Evolutionary conservation across 2,888 invertebrate species (phyloP), one percentile per base, ranked within the genome.

Genomic region (Drosophila borealis): DNA sequence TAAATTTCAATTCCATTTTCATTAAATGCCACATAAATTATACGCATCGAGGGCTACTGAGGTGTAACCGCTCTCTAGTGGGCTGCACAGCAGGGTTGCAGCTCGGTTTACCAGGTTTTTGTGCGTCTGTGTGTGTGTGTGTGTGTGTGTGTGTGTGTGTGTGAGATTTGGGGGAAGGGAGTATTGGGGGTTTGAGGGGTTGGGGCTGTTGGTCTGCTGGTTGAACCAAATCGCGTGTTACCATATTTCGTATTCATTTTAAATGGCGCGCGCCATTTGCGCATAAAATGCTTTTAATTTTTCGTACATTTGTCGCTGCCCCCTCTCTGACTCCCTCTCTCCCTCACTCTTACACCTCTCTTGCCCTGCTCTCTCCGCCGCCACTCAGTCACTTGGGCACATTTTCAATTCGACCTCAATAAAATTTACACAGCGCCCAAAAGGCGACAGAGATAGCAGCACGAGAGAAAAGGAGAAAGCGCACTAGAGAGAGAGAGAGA

Each of bases 11-110:
- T 87, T 87, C 83, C 85, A 78, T 79, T 87, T 89, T 89, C 89
- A 87, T 89, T 87, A 89, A 87, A 87, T 87, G 86, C 85, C 88
- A 85, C 88, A 87, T 87, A 89, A 87, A 87, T 87, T 89, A 89
- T 85, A 80, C 85, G 74, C 74, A 87, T 65, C 75, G 77, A 50
- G 65, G 53, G 68, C 50, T 37, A 41, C 50, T 51, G 71, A 69
- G 60, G 65, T 65, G 65, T 21, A 67, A 60, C 76, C 64, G 45
- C 70, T 64, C 21, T 19, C 29, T 3, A 8, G 51, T n/a, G 59
- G 33, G 21, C 14, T 11, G 36, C 54, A 34, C 42, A 36, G 14
- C 11, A 39, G 55, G 29, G 36, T 19, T 13, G 44, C 29, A 10
- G 37, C 21, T 17, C 10, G 46, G 21, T 8, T 56, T 37, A 8